Conservation (phyloP, 2,113 vertebrate species). For the Chelonoidis abingdonii region DNA sequence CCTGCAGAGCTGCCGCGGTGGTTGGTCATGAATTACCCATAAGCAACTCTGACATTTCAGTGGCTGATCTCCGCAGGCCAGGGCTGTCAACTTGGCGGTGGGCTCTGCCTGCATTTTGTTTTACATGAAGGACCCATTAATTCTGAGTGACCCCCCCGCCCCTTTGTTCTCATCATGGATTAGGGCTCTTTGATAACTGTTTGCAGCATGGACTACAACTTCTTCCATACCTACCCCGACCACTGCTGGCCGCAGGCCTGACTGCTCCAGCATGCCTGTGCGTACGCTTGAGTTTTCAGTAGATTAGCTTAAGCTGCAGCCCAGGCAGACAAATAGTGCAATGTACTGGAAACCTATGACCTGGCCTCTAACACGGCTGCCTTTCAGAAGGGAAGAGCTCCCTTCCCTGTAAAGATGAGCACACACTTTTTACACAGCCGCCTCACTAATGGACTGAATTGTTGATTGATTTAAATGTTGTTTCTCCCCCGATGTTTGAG, state of each 20-base stretch:
- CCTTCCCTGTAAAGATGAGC: not conserved
- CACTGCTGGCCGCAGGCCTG: not conserved
- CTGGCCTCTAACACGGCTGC: constrained; percentile 47
- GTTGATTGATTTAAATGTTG: constrained; percentile 44
- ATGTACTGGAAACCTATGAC: constrained; percentile 35
- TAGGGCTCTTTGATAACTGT: not conserved
- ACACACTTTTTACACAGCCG: not conserved
- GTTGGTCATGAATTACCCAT: accelerated
- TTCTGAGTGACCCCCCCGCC: not conserved
- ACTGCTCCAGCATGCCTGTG: not conserved
- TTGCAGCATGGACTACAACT: not conserved
- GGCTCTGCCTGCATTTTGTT: not conserved
- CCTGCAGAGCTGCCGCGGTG: accelerated
- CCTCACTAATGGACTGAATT: not conserved
- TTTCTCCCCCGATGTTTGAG: constrained; percentile 12
- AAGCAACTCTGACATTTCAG: accelerated
- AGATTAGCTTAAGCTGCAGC: constrained; percentile 20
- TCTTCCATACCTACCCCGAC: not conserved
- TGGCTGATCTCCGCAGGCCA: not conserved
- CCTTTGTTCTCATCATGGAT: not conserved
- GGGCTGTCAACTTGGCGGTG: accelerated
- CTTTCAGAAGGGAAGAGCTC: not conserved
- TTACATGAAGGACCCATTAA: not conserved
- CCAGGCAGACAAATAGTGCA: constrained; percentile 48
- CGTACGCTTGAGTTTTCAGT: not conserved